phyloP scores from a whole-genome alignment of 1,140 invertebrate genomes.

The Leptinotarsa defecta region DNA sequence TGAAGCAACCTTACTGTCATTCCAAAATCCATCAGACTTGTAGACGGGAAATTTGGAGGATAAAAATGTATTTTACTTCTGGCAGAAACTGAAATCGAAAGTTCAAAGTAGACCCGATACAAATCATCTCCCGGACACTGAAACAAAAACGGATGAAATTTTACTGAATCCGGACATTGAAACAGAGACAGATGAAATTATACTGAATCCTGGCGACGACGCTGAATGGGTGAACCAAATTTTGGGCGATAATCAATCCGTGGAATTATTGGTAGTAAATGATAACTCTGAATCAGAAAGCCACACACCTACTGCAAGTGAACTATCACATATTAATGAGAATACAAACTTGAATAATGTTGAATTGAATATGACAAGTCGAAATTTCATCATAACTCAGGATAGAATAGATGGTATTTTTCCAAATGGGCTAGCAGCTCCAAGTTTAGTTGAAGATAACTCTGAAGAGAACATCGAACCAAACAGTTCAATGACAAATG shows the following conservation, averaged over 20 bases:
- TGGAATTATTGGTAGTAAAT: conserved; percentile 4
- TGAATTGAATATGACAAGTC: neutral
- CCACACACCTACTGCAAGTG: conserved; percentile 1
- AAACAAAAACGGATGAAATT: neutral
- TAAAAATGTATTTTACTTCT: neutral
- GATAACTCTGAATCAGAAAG: neutral
- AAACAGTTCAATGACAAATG: conserved; percentile 1
- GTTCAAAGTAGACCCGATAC: neutral
- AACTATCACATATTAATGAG: conserved; percentile 1
- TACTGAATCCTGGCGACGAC: neutral
- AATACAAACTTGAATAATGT: conserved; percentile 5
- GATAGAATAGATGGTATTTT: conserved; percentile 1
- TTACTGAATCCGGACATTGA: neutral
- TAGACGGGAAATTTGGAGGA: neutral
- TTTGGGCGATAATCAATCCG: neutral
- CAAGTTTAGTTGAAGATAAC: conserved; percentile 1
- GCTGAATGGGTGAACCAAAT: conserved; percentile 5
- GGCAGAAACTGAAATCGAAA: neutral
- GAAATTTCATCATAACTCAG: neutral
- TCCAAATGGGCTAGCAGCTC: neutral
- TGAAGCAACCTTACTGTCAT: neutral
- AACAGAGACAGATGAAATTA: neutral
- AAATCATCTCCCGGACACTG: neutral
- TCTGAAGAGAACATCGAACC: neutral
- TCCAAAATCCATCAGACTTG: neutral